phyloP scores from a whole-genome alignment of 2,888 invertebrate genomes.

The Caenorhabditis sp. region DNA sequence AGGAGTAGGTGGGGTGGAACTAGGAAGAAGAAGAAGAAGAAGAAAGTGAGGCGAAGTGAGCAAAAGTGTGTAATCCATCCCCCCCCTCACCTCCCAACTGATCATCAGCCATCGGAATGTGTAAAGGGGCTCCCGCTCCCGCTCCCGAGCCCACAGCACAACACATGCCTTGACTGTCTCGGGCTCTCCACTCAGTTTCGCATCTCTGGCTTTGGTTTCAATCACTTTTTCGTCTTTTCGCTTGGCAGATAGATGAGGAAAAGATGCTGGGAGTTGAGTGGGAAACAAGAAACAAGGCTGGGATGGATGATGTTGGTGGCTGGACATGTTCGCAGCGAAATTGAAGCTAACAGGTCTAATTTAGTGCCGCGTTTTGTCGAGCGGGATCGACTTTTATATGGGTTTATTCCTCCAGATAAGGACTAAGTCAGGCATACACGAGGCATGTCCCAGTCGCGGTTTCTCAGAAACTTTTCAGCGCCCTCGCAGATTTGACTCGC shows the following conservation, averaged over 20 bases:
- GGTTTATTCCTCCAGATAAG: too few species aligned
- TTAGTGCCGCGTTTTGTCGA: too few species aligned
- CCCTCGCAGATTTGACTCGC: too few species aligned
- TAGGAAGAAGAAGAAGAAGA: neutral
- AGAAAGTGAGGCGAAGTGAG: neutral
- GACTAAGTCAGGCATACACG: too few species aligned
- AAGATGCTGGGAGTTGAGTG: neutral
- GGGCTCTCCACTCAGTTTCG: neutral
- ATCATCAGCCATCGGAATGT: neutral
- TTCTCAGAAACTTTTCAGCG: too few species aligned
- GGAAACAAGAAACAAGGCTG: neutral
- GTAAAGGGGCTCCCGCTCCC: neutral
- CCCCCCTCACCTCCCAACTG: too few species aligned
- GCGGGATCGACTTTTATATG: too few species aligned
- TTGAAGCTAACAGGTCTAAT: too few species aligned
- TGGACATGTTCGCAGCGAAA: too few species aligned
- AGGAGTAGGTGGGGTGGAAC: too few species aligned
- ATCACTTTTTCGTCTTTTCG: neutral
- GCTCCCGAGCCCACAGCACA: neutral
- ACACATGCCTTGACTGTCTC: slow-evolving; percentile 7
- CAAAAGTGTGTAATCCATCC: too few species aligned
- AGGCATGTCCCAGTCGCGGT: too few species aligned
- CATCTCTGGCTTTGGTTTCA: neutral
- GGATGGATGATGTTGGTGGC: neutral
- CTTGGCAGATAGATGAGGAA: neutral